Percentiles rank a stretch among this genome's conserved stretches.
These are phyloP conservation scores for Chironex yamaguchii DNA, from an alignment of 30 jellyfish, hydroid and myxozoan species.

Conservation along the genomic window DNA sequence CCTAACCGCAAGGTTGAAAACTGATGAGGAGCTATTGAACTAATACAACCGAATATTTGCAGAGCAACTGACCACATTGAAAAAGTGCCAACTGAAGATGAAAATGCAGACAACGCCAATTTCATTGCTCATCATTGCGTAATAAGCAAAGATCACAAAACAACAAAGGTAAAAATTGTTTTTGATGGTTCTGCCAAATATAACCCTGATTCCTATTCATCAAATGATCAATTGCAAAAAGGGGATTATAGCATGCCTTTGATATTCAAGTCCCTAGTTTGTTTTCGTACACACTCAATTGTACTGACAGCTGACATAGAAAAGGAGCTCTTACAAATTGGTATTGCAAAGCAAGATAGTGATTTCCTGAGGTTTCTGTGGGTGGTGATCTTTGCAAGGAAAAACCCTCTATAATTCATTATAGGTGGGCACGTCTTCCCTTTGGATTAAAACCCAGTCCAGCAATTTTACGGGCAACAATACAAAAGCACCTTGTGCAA, in stretches of 20 bases:
- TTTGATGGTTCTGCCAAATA: neutral
- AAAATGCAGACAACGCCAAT: neutral
- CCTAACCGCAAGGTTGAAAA: too few relatives aligned
- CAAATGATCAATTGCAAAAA: neutral
- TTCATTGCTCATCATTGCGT: neutral
- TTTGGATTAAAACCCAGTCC: slow-evolving; percentile 43
- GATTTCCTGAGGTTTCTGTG: neutral
- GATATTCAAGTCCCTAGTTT: neutral
- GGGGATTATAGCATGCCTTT: neutral
- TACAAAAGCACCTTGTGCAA: neutral
- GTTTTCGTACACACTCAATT: slow-evolving; percentile 2
- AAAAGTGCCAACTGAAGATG: too few relatives aligned
- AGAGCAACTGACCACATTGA: too few relatives aligned
- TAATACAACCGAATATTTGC: too few relatives aligned
- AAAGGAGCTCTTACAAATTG: too few relatives aligned
- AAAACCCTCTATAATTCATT: neutral
- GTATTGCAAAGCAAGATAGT: neutral
- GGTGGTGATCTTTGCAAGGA: too few relatives aligned
- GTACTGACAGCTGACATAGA: too few relatives aligned
- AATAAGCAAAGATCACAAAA: neutral
- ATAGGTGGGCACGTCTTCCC: slow-evolving; percentile 10
- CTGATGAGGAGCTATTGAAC: too few relatives aligned
- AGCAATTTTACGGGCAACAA: slow-evolving; percentile 32
- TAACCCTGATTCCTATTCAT: neutral
- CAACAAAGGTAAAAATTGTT: slow-evolving; percentile 19